Conservation (phyloP, 2,797 vertebrate species). For the Scolopax bukidnonensis region DNA sequence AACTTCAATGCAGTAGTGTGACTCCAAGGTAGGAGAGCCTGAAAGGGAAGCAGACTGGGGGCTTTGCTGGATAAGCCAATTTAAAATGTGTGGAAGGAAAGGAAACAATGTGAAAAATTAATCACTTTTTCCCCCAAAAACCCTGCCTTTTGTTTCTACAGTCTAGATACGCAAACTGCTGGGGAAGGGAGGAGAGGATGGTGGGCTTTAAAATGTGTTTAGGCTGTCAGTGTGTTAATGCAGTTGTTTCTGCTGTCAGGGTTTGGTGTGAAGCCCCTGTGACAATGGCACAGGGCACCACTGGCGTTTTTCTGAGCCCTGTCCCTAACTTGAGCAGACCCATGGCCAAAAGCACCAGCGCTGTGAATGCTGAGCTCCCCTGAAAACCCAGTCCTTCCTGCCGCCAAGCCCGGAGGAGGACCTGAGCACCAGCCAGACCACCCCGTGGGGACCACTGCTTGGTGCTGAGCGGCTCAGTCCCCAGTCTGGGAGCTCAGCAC, state of each 20-base stretch:
- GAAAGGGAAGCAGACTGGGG: background rate
- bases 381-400: background rate
- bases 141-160: background rate
- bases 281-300: background rate
- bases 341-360: background rate
- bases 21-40: background rate
- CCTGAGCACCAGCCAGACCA: background rate
- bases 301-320: background rate
- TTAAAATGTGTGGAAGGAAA: background rate
- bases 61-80: background rate
- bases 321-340: background rate
- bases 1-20: background rate
- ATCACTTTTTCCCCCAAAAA: background rate
- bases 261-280: background rate
- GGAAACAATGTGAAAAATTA: background rate
- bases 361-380: background rate
- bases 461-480: background rate
- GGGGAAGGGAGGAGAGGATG: background rate
- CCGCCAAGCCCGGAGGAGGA: accelerated
- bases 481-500: accelerated
- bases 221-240: background rate
- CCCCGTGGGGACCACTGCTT: background rate
- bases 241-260: background rate
- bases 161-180: background rate
- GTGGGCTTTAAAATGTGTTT: background rate